A percentile compares a stretch with the other conserved stretches of the same genome.
Evolutionary conservation across 2,888 invertebrate species (phyloP).

Genomic region (Laothoe populi): DNA sequence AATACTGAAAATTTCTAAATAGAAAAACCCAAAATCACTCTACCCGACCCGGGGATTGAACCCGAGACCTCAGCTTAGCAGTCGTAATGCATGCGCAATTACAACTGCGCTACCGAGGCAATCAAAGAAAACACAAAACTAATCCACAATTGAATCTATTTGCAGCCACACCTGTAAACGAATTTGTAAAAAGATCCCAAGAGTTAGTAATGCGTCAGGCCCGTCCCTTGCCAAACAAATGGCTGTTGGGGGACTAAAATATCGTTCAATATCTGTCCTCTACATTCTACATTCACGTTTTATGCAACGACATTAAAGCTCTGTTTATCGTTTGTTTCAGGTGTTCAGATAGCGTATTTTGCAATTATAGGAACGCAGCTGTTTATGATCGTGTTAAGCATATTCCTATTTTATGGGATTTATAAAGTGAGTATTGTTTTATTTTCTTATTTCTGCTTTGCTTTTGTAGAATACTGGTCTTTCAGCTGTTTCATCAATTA

Average conservation of each 20-base stretch:
- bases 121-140: background rate
- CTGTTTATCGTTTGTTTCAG: conserved; percentile 82
- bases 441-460: background rate
- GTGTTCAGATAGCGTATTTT: conserved; percentile 92
- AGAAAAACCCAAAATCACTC: too few species aligned
- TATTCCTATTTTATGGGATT: conserved; percentile 89
- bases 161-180: conserved; percentile 10
- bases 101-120: too few species aligned
- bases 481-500: too few species aligned
- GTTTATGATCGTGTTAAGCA: conserved; percentile 90
- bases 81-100: too few species aligned
- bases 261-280: conserved; percentile 39
- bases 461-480: background rate
- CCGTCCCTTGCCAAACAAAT: conserved; percentile 37
- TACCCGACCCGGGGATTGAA: too few species aligned
- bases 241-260: conserved; percentile 33
- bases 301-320: conserved; percentile 24
- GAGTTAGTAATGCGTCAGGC: conserved; percentile 37
- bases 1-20: too few species aligned
- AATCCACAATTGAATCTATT: background rate
- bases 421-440: conserved; percentile 87
- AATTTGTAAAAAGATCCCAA: background rate
- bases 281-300: conserved; percentile 24
- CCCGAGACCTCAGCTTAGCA: too few species aligned
- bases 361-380: conserved; percentile 92